These are phyloP conservation scores for Protobothrops mucrosquamatus DNA, from an alignment of 2,113 vertebrate species.

Conservation along the genomic window DNA sequence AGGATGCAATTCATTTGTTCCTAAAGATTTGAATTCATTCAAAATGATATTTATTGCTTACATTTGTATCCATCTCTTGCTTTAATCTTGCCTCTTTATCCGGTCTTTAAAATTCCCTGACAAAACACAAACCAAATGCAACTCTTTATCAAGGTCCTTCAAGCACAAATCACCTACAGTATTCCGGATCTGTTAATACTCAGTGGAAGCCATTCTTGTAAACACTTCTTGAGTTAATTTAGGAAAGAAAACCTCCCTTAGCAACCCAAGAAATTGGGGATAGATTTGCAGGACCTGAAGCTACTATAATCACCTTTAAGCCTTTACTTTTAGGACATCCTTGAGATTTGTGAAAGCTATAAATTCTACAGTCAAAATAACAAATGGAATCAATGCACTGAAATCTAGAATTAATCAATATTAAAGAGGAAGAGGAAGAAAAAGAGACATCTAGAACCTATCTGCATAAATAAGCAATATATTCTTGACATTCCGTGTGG, in stretches of 20 bases:
- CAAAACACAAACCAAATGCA: not conserved
- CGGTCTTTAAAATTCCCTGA: not conserved
- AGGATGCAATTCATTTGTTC: not conserved
- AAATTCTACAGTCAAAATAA: not conserved
- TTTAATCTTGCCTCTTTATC: not conserved
- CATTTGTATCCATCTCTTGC: not conserved
- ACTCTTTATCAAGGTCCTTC: not conserved
- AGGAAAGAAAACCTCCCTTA: slow-evolving; percentile 32
- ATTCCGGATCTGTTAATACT: not conserved
- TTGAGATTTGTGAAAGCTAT: not conserved
- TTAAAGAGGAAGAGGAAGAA: not conserved
- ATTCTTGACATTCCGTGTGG: not conserved
- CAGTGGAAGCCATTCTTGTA: not conserved
- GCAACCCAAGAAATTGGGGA: slow-evolving; percentile 17
- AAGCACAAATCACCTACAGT: not conserved
- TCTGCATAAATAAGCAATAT: not conserved
- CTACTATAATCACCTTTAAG: slow-evolving; percentile 11
- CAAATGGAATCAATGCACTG: not conserved
- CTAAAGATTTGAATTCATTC: not conserved
- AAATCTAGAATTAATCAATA: not conserved
- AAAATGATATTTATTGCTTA: not conserved
- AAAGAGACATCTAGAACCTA: not conserved
- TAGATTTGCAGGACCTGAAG: not conserved
- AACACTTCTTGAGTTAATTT: slow-evolving; percentile 6
- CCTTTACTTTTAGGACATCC: not conserved